These are phyloP conservation scores for Lerista edwardsae DNA, from an alignment of 2,797 vertebrate genomes.

Conservation along the genomic window DNA sequence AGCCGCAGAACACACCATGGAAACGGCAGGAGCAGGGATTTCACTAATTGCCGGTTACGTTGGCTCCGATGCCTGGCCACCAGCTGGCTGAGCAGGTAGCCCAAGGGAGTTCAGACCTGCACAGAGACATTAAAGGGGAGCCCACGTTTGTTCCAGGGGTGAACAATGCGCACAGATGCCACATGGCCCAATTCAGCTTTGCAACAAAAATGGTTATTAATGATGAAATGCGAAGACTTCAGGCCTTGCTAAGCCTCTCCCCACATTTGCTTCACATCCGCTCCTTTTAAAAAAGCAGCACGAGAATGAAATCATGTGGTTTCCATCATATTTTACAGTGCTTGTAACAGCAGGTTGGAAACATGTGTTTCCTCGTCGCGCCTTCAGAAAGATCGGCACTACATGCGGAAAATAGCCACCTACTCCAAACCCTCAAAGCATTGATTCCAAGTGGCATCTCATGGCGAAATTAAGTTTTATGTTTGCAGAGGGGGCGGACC, in stretches of 20 bases:
- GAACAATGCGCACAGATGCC: slow-evolving; percentile 62
- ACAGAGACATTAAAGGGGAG: slow-evolving; percentile 47
- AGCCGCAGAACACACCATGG: slow-evolving; percentile 6
- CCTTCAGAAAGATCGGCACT: slow-evolving; percentile 67
- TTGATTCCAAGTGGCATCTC: slow-evolving; percentile 62
- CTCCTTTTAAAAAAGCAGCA: slow-evolving; percentile 47
- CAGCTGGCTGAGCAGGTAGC: slow-evolving; percentile 65
- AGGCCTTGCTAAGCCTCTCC: slow-evolving; percentile 42
- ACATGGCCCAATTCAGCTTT: slow-evolving; percentile 62
- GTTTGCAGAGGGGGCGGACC: slow-evolving; percentile 50
- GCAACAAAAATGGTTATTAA: slow-evolving; percentile 57
- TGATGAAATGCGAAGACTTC: slow-evolving; percentile 64
- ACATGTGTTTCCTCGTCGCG: slow-evolving; percentile 69
- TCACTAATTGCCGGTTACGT: slow-evolving; percentile 60
- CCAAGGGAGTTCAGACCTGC: slow-evolving; percentile 52
- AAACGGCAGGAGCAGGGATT: slow-evolving; percentile 58
- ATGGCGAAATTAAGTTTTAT: slow-evolving; percentile 65
- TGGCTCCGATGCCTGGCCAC: slow-evolving; percentile 55
- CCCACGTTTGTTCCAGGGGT: slow-evolving; percentile 43
- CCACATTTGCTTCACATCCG: slow-evolving; percentile 66
- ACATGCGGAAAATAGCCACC: not conserved
- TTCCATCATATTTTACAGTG: slow-evolving; percentile 76
- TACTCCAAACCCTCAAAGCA: slow-evolving; percentile 58
- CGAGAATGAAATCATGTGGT: slow-evolving; percentile 68
- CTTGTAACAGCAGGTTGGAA: slow-evolving; percentile 71